A percentile compares a stretch with the other conserved stretches of the same genome.
phyloP scores from a whole-genome alignment of 2,888 invertebrate species.

The Amiota minor region DNA sequence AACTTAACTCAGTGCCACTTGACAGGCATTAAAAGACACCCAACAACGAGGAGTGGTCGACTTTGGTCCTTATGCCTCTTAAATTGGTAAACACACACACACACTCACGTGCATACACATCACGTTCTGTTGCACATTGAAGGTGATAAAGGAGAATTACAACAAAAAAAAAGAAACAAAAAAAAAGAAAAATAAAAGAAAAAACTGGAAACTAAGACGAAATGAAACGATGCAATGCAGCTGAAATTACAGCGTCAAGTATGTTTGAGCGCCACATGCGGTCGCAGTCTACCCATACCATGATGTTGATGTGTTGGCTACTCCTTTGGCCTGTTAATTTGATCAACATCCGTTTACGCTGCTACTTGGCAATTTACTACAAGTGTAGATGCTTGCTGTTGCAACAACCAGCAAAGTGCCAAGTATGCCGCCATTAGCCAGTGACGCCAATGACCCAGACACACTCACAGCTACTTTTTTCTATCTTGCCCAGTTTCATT shows the following conservation, averaged over 20 bases:
- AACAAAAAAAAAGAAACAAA: constrained; percentile 5
- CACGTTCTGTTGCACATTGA: not conserved
- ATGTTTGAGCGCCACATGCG: not conserved
- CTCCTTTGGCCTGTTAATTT: constrained; percentile 54
- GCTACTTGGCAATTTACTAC: constrained; percentile 9
- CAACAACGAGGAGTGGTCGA: constrained; percentile 18
- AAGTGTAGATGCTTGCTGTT: not conserved
- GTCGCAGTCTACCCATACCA: not conserved
- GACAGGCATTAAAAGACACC: constrained; percentile 25
- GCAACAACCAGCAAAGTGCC: constrained; percentile 37
- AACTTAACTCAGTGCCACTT: constrained; percentile 16
- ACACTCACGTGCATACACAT: not conserved
- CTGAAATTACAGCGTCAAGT: constrained; percentile 19
- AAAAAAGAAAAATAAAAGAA: not conserved
- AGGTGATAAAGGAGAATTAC: not conserved
- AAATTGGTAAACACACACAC: not conserved
- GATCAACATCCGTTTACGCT: constrained; percentile 52
- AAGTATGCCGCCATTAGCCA: constrained; percentile 45
- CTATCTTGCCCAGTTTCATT: not conserved
- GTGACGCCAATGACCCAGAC: constrained; percentile 11
- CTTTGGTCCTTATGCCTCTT: constrained; percentile 12
- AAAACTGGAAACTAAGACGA: not conserved
- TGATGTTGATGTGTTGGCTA: not conserved
- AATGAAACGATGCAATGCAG: not conserved
- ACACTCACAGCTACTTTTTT: not conserved